Conservation (phyloP, 2,113 vertebrate species). For the Heloderma charlesbogerti region DNA sequence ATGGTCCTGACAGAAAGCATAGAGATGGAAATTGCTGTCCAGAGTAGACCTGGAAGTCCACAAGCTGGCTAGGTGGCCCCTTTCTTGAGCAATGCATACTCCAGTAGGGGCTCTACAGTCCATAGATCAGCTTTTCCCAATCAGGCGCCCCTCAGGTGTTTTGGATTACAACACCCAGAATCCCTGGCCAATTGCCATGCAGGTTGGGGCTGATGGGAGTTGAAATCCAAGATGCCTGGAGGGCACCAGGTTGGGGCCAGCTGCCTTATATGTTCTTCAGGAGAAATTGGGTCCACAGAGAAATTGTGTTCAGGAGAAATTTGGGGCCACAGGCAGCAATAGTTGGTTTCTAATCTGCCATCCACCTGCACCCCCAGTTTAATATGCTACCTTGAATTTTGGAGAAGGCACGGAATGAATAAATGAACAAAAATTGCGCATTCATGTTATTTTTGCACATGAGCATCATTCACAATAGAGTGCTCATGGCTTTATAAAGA, state of each 20-base stretch:
- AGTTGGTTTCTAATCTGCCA: background rate
- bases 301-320: background rate
- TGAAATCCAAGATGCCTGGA: no score
- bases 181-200: background rate
- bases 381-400: background rate
- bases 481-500: background rate
- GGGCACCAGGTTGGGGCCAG: no score
- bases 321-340: background rate
- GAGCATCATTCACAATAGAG: background rate
- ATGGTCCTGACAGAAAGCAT: background rate
- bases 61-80: background rate
- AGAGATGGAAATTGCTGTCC: no score
- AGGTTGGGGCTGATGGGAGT: no score
- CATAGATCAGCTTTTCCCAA: background rate
- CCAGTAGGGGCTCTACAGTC: background rate
- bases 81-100: background rate
- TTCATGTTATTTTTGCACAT: background rate
- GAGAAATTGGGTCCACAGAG: no score
- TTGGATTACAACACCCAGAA: background rate
- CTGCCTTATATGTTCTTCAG: no score
- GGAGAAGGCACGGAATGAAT: background rate
- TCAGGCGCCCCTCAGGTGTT: background rate
- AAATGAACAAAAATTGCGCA: background rate
- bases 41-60: no score
- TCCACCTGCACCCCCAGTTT: background rate